Evolutionary conservation across 2,888 invertebrate species (phyloP).

Genomic region (Sinhomidia bicolor): DNA sequence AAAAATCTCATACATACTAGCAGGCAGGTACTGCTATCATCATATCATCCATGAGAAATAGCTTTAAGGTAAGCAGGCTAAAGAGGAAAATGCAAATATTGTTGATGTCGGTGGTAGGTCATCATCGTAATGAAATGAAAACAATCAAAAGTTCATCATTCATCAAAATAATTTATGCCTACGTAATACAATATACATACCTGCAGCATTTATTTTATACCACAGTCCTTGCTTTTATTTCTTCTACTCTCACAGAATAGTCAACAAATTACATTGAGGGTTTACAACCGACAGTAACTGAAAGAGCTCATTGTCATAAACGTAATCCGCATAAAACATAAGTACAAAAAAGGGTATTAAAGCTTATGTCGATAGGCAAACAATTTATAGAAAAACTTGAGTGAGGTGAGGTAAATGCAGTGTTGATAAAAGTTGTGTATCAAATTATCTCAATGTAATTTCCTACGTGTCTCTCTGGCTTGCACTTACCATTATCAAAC

Average conservation of each 20-base stretch:
- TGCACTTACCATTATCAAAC: neutral
- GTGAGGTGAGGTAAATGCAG: neutral
- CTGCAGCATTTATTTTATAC: no score
- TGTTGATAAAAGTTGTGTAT: neutral
- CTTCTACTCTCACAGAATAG: neutral
- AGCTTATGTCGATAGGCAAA: neutral
- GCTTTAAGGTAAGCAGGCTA: neutral
- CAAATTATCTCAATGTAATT: neutral
- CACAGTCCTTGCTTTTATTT: neutral
- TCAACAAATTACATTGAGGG: neutral
- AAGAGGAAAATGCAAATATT: conserved; percentile 35
- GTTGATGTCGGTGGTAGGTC: conserved; percentile 42
- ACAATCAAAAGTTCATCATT: neutral
- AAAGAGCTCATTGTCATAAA: conserved; percentile 9
- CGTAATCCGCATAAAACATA: conserved; percentile 3
- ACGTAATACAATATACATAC: neutral
- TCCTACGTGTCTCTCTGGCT: neutral
- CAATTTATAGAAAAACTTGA: conserved; percentile 16
- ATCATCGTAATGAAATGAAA: conserved; percentile 40
- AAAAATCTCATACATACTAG: neutral
- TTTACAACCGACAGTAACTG: no score
- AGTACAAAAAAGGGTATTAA: conserved; percentile 7
- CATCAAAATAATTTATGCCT: neutral
- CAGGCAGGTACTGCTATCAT: no score
- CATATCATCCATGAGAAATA: conserved; percentile 22